Base-by-base conservation (phyloP, 2,113 vertebrate species). In the Haemorhous mexicanus region DNA sequence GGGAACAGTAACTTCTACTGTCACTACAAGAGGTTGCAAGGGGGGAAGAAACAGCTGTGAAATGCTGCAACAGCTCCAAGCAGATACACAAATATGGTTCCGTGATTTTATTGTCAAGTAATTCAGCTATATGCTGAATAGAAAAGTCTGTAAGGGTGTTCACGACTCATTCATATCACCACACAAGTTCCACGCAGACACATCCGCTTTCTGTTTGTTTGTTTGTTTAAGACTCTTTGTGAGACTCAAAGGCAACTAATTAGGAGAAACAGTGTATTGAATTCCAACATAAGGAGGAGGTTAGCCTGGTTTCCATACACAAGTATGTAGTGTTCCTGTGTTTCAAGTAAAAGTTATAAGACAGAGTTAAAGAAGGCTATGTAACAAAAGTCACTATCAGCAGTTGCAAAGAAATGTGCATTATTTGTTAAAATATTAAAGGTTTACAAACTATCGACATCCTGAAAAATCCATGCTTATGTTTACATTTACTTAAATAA, bases 171-270 rank as follows among this genome's bases (percentile, higher is more conserved):
- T 93, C 53, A 47, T 67, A 77, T 43, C 64, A 67, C 28, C 47
- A 75, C 4, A 5, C 33, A 66, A 95, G 81, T 91, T 82, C 82
- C 39, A 68, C 2, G 24, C 77, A 79, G 61, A 72, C 37, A 84
- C 76, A 84, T 89, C 73, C 15, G 1, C 76, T 90, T 87, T 77
- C 80, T 87, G 89, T 94, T 95, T 94, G 61, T 94, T 95, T 95
- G 73, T 79, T 95, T 95, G 73, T 79, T 88, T 74, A 92, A 90
- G 80, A 82, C 47, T 72, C 89, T 87, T 37, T 92, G 52, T 86
- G 67, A 91, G 66, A 81, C 62, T 92, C 76, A 96, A 95, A 94
- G 84, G 80, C 64, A 92, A 72, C 74, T 95, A 92, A 93, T 89
- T 74, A 92, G 80, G 69, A 94, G 64, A 92, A 94, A 94, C 61